A percentile compares a stretch with the other conserved stretches of the same genome.
Evolutionary conservation across 2,888 invertebrate genomes (phyloP).

Genomic region (Lampropteryx suffumata): DNA sequence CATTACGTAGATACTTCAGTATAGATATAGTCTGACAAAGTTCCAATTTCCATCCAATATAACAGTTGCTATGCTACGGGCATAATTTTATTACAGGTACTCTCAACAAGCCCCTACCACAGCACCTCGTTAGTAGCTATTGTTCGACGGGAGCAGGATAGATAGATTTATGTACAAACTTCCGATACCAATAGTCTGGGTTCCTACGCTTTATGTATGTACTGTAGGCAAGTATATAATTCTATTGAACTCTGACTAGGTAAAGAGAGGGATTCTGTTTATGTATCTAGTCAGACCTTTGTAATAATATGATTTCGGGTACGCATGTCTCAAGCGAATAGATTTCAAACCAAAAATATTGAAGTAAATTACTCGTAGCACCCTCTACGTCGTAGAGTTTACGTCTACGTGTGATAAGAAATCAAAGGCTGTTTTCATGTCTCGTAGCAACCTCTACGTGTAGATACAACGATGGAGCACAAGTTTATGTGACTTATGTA

Average conservation of each 20-base stretch:
- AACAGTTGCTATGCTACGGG: constrained; percentile 23
- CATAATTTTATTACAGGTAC: constrained; percentile 23
- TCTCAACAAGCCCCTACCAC: constrained; percentile 11
- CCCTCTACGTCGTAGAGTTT: constrained; percentile 5
- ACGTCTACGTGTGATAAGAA: background rate
- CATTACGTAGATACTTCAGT: background rate
- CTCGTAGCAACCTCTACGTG: no score
- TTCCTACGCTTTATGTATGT: background rate
- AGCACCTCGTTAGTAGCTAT: constrained; percentile 19
- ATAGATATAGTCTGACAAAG: constrained; percentile 13
- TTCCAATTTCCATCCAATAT: constrained; percentile 20
- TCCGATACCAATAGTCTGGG: constrained; percentile 11
- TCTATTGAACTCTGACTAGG: background rate
- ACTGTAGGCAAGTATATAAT: background rate
- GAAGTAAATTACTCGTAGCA: background rate
- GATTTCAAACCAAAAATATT: no score
- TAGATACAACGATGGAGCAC: no score
- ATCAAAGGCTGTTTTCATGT: no score
- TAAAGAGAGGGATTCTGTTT: no score
- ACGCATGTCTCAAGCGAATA: no score
- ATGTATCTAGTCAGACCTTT: no score
- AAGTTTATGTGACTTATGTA: no score
- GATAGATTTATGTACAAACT: constrained; percentile 19
- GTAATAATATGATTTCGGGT: no score
- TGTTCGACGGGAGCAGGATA: constrained; percentile 16